A percentile compares a stretch with the other conserved stretches of the same genome.
Conservation (phyloP, 2,113 vertebrate species). For the Neopipo cinnamomea region DNA sequence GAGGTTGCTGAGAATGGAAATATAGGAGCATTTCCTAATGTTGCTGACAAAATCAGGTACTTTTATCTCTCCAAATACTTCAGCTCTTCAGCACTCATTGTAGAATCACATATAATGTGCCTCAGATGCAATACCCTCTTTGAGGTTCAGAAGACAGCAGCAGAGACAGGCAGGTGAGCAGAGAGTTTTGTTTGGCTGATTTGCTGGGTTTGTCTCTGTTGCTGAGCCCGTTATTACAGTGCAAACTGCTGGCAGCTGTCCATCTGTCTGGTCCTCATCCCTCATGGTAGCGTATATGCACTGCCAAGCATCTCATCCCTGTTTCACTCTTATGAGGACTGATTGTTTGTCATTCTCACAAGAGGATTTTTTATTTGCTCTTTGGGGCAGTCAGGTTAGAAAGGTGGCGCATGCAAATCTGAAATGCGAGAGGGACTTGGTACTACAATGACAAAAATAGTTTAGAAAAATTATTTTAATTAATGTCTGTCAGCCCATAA, state of each 20-base stretch:
- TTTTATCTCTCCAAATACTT: neutral
- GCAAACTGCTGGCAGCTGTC: neutral
- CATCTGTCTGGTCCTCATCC: neutral
- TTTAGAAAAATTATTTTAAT: neutral
- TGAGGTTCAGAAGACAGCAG: neutral
- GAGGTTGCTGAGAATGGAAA: neutral
- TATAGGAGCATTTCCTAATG: neutral
- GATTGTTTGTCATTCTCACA: neutral
- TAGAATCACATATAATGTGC: neutral
- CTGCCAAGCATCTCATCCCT: neutral
- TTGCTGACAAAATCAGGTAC: neutral
- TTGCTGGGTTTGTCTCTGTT: neutral
- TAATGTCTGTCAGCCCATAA: neutral
- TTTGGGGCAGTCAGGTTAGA: neutral
- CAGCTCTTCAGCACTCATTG: neutral
- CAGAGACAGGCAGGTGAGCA: neutral
- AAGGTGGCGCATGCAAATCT: neutral
- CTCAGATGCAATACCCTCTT: neutral
- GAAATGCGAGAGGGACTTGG: neutral
- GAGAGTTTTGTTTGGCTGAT: neutral
- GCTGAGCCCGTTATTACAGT: neutral
- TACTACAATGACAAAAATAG: neutral
- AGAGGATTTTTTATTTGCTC: neutral
- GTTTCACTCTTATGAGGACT: neutral
- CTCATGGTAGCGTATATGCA: rapidly evolving